phyloP scores from a whole-genome alignment of 2,888 invertebrate genomes.

The Hololepta plana region DNA sequence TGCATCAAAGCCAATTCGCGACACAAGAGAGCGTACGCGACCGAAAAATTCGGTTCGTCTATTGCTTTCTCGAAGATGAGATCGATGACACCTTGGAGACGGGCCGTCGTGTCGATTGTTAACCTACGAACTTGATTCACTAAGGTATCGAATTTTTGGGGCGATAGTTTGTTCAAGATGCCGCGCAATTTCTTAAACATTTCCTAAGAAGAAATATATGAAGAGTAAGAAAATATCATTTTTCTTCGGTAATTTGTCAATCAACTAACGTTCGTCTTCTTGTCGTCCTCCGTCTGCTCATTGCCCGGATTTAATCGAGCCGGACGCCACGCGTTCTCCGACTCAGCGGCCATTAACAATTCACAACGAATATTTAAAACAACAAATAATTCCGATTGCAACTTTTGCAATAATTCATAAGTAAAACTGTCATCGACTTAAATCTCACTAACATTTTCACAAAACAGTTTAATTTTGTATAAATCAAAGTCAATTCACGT shows the following conservation, averaged over 20 bases:
- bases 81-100: slow-evolving; percentile 69
- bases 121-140: slow-evolving; percentile 58
- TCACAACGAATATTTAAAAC: too few species aligned
- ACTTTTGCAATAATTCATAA: too few species aligned
- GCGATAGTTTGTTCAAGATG: slow-evolving; percentile 85
- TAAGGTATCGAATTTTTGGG: slow-evolving; percentile 78
- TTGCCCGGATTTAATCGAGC: slow-evolving; percentile 33
- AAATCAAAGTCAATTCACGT: too few species aligned
- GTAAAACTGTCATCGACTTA: too few species aligned
- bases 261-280: too few species aligned
- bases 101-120: slow-evolving; percentile 59
- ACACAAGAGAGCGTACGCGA: slow-evolving; percentile 80
- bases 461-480: too few species aligned
- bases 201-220: slow-evolving; percentile 31
- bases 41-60: slow-evolving; percentile 86
- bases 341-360: too few species aligned
- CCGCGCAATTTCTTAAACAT: slow-evolving; percentile 68
- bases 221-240: not conserved
- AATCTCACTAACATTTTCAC: too few species aligned
- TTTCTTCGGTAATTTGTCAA: not conserved
- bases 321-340: slow-evolving; percentile 87
- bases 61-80: slow-evolving; percentile 90
- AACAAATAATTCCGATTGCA: too few species aligned
- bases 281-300: slow-evolving; percentile 26
- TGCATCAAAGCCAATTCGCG: slow-evolving; percentile 37